Conservation (phyloP, 2,888 invertebrate genomes). For the Idaea biselata region DNA sequence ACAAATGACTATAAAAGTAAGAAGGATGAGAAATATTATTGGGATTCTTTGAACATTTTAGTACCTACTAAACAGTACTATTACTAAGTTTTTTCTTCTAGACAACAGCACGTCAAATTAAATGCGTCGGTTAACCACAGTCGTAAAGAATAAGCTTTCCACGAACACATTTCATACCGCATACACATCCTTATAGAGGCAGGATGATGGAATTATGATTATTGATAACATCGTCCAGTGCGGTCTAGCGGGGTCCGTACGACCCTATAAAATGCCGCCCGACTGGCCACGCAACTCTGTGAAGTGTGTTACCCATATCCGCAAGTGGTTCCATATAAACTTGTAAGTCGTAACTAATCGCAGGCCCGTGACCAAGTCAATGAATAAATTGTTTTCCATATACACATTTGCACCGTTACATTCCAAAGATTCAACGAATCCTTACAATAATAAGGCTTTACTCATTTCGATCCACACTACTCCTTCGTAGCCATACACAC, state of each 20-base stretch:
- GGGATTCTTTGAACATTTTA: too few species aligned
- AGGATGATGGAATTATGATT: slow-evolving; percentile 31
- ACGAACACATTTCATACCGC: slow-evolving; percentile 24
- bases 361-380: slow-evolving; percentile 22
- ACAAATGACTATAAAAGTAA: too few species aligned
- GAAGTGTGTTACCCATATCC: slow-evolving; percentile 57
- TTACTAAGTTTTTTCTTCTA: neutral
- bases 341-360: slow-evolving; percentile 21
- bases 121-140: slow-evolving; percentile 6
- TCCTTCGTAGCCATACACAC: slow-evolving; percentile 34
- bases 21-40: too few species aligned
- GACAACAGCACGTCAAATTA: neutral
- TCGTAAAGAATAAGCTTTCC: slow-evolving; percentile 18
- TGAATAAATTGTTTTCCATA: slow-evolving; percentile 25
- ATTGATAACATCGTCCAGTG: slow-evolving; percentile 28
- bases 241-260: slow-evolving; percentile 23
- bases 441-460: slow-evolving; percentile 21
- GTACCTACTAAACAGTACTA: too few species aligned
- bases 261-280: slow-evolving; percentile 52
- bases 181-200: slow-evolving; percentile 25
- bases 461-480: slow-evolving; percentile 30
- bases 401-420: slow-evolving; percentile 36
- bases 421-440: slow-evolving; percentile 24
- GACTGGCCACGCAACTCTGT: slow-evolving; percentile 49
- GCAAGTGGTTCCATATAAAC: slow-evolving; percentile 42